Conservation (phyloP, 1,140 invertebrate genomes). For the Drosophila eugracilis region DNA sequence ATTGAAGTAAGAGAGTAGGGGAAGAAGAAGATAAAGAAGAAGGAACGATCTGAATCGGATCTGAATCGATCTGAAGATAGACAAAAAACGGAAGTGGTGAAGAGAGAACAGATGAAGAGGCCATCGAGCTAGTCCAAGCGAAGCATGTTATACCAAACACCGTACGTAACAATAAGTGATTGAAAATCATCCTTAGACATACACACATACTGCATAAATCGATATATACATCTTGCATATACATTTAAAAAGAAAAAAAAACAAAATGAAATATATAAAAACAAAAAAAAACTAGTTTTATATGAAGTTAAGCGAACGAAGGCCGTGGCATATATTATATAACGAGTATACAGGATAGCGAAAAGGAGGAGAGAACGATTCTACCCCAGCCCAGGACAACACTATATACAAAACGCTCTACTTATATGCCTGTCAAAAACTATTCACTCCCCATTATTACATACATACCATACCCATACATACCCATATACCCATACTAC, state of each 20-base stretch:
- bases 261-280: conserved; percentile 22
- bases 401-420: conserved; percentile 38
- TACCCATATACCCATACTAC: conserved; percentile 7
- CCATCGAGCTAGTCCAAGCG: conserved; percentile 63
- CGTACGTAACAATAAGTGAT: conserved; percentile 84
- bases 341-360: conserved; percentile 45
- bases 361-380: conserved; percentile 20
- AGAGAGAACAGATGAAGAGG: too few relatives aligned
- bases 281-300: conserved; percentile 68
- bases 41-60: not conserved
- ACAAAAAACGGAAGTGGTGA: conserved; percentile 17
- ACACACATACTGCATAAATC: conserved; percentile 54
- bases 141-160: conserved; percentile 80
- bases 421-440: conserved; percentile 32
- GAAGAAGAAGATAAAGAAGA: not conserved
- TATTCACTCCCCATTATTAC: conserved; percentile 20
- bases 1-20: conserved; percentile 31
- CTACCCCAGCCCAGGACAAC: conserved; percentile 46
- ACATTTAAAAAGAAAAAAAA: conserved; percentile 41
- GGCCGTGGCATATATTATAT: conserved; percentile 59
- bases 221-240: conserved; percentile 55
- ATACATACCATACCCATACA: conserved; percentile 19
- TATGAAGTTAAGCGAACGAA: conserved; percentile 58
- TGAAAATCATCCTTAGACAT: conserved; percentile 84
- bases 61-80: conserved; percentile 12